Evolutionary conservation across 1,140 invertebrate species (phyloP).

Genomic region (Heliconius nattereri): DNA sequence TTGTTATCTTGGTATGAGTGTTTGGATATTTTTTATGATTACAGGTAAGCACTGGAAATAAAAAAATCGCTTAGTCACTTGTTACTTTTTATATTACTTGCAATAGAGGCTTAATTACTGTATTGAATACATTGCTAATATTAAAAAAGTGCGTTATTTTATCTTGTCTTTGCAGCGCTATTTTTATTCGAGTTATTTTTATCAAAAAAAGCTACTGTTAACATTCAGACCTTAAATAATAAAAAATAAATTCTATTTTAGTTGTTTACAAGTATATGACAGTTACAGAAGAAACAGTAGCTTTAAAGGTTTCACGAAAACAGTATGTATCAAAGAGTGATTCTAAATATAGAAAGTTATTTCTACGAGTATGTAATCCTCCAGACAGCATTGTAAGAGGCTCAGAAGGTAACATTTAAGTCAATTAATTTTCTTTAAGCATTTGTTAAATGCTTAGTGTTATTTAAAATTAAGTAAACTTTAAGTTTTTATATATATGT

Average conservation of each 20-base stretch:
- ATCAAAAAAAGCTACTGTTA: neutral
- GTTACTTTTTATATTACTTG: neutral
- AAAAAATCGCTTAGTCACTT: neutral
- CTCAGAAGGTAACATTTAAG: conserved; percentile 83
- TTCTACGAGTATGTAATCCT: conserved; percentile 84
- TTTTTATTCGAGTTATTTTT: neutral
- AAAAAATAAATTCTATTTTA: conserved; percentile 58
- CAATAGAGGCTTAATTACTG: neutral
- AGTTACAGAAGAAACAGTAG: conserved; percentile 73
- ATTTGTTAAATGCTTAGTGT: neutral
- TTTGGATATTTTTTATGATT: conserved; percentile 89
- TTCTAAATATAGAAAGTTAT: conserved; percentile 83
- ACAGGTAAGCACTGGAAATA: conserved; percentile 80
- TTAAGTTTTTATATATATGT: no score
- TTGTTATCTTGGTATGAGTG: conserved; percentile 88
- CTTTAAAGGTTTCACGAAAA: conserved; percentile 69
- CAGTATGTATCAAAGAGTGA: conserved; percentile 82
- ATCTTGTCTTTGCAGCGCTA: neutral
- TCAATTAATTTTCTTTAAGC: neutral
- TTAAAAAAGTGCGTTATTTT: neutral
- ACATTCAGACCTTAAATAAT: neutral
- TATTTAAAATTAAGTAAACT: no score
- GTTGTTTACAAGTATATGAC: conserved; percentile 90
- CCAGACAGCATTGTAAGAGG: conserved; percentile 84
- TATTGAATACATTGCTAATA: neutral